Percentiles rank a stretch among this genome's conserved stretches.
These are phyloP conservation scores for Copsychus sechellarum DNA, from an alignment of 2,113 vertebrate genomes.

Conservation along the genomic window DNA sequence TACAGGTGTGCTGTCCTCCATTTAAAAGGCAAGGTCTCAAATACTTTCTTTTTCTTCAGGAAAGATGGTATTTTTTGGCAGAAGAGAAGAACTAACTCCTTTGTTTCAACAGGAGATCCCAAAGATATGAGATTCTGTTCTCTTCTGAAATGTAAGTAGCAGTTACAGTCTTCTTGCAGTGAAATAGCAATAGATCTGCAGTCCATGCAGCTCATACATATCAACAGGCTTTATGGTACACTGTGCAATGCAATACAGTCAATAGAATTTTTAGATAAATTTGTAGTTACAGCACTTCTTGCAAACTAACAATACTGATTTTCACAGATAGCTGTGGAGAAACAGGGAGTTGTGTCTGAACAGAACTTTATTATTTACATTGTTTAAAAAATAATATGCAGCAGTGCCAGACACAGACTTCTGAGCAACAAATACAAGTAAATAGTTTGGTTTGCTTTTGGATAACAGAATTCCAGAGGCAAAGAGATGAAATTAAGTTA, in stretches of 20 bases:
- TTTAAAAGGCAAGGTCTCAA: constrained; percentile 27
- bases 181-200: background rate
- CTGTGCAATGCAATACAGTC: background rate
- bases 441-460: background rate
- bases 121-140: background rate
- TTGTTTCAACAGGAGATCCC: background rate
- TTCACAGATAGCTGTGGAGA: background rate
- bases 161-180: background rate
- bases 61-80: constrained; percentile 1
- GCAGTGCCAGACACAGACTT: background rate
- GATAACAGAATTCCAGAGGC: background rate
- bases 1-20: background rate
- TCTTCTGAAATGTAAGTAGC: background rate
- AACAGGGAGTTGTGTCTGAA: background rate
- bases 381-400: background rate
- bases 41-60: constrained; percentile 19
- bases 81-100: background rate
- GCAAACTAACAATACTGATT: background rate
- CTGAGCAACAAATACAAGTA: background rate
- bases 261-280: background rate
- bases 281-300: background rate
- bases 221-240: background rate
- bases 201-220: fast-evolving
- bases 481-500: background rate
- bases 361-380: background rate